Conservation (phyloP, 1,140 invertebrate species). For the Ceratosolen solmsi region DNA sequence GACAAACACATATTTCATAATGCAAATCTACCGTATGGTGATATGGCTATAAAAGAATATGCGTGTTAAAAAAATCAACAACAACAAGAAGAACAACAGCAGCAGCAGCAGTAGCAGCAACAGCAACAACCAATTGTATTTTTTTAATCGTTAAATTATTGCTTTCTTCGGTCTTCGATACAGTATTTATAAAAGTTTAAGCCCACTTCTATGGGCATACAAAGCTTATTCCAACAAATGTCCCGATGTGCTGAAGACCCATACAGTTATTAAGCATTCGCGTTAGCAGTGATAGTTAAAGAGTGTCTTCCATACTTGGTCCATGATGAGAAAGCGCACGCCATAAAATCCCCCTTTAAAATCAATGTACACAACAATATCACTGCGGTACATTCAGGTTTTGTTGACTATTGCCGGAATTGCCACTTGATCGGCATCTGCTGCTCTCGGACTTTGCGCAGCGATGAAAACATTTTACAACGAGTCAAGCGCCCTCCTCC, state of each 20-base stretch:
- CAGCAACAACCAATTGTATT: too few species aligned
- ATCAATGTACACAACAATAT: conserved; percentile 43
- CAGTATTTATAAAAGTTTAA: too few species aligned
- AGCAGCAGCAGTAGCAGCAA: too few species aligned
- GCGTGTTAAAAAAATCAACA: too few species aligned
- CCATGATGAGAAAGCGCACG: conserved; percentile 2
- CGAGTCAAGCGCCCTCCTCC: conserved; percentile 16
- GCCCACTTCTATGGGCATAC: too few species aligned
- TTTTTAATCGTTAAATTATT: too few species aligned
- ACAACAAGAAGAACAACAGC: too few species aligned
- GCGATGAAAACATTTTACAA: conserved; percentile 50
- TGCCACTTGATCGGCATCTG: conserved; percentile 52
- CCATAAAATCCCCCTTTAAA: conserved; percentile 41
- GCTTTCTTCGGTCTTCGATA: too few species aligned
- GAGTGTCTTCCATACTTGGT: background rate
- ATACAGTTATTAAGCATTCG: background rate
- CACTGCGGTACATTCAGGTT: conserved; percentile 1
- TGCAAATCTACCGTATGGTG: too few species aligned
- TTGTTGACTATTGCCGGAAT: conserved; percentile 49
- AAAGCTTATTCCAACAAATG: background rate
- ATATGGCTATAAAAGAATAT: too few species aligned
- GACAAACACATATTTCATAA: too few species aligned
- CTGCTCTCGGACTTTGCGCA: conserved; percentile 35
- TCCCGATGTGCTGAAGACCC: background rate
- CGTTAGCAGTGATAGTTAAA: background rate